A percentile compares a stretch with the other conserved stretches of the same genome.
Conservation (phyloP, 2,888 invertebrate species). For the Phaedon cochleariae region DNA sequence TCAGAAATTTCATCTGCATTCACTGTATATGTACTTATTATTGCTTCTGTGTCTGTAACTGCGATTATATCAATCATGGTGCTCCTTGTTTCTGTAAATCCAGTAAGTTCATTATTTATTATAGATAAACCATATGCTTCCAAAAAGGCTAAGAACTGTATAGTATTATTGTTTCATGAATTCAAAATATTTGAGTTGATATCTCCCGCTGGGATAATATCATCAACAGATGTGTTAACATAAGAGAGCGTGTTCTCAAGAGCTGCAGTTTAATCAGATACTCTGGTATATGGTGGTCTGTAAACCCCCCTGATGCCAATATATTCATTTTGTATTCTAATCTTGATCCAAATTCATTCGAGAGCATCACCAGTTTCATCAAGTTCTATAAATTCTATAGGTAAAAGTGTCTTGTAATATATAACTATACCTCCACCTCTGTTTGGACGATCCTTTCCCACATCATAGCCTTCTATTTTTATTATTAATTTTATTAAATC, state of each 20-base stretch:
- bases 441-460: neutral
- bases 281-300: neutral
- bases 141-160: neutral
- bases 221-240: neutral
- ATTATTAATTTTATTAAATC: too few species aligned
- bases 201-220: neutral
- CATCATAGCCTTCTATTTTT: too few species aligned
- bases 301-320: neutral
- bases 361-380: neutral
- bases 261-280: neutral
- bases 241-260: neutral
- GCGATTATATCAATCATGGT: slow-evolving; percentile 4
- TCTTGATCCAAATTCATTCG: neutral
- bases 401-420: neutral
- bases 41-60: neutral
- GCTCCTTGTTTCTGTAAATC: neutral
- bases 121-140: slow-evolving; percentile 2
- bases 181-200: neutral
- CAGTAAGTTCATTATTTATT: slow-evolving; percentile 4
- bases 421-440: slow-evolving; percentile 13
- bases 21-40: neutral
- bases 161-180: neutral
- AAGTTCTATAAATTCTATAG: neutral
- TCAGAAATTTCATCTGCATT: too few species aligned
- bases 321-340: neutral